These are phyloP conservation scores for Pempheris klunzingeri DNA, from an alignment of 2,797 vertebrate species.

Conservation along the genomic window DNA sequence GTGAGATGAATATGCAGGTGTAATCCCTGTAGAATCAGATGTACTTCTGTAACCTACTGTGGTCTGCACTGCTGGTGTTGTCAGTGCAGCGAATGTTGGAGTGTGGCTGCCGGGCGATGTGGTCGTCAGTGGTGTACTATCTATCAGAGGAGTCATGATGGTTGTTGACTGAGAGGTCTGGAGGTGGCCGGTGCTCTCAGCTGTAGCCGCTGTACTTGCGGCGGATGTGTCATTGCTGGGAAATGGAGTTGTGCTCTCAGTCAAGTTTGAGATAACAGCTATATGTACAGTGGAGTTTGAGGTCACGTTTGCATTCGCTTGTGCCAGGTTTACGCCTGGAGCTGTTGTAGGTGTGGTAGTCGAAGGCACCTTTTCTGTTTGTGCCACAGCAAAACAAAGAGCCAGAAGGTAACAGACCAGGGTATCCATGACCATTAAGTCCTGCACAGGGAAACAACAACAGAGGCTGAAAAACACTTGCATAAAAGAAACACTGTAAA, in stretches of 20 bases:
- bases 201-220: constrained; percentile 14
- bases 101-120: constrained; percentile 18
- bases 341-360: neutral
- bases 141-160: constrained; percentile 27
- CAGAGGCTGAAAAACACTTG: neutral
- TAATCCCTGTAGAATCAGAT: constrained; percentile 19
- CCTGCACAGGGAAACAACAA: constrained; percentile 45
- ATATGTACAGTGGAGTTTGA: constrained; percentile 13
- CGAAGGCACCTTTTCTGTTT: neutral
- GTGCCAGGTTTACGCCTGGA: constrained; percentile 19
- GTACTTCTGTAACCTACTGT: constrained; percentile 46
- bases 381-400: constrained; percentile 29
- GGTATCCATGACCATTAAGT: constrained; percentile 50
- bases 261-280: constrained; percentile 26
- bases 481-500: neutral
- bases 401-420: constrained; percentile 64
- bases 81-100: constrained; percentile 15
- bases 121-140: constrained; percentile 29
- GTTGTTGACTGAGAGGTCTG: constrained; percentile 50
- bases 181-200: constrained; percentile 36
- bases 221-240: constrained; percentile 20
- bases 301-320: neutral
- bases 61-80: constrained; percentile 38
- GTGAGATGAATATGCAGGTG: constrained; percentile 41
- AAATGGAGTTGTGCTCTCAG: constrained; percentile 4